Evolutionary conservation across 2,888 invertebrate species (phyloP), one percentile per base, ranked within the genome.

Genomic region (Malacosoma neustria): DNA sequence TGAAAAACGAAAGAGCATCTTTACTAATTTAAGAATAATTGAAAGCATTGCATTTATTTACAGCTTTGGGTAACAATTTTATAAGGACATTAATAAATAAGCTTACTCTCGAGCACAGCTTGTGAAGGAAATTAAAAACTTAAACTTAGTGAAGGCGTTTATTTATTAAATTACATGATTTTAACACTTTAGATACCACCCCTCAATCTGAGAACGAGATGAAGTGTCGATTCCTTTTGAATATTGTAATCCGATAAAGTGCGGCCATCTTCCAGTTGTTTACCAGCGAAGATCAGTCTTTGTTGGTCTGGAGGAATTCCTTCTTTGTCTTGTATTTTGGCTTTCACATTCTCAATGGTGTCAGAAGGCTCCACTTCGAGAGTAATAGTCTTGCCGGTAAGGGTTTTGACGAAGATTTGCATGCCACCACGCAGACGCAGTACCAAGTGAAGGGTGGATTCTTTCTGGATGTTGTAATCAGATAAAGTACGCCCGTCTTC

Each of bases 401-500:
- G 6, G 3, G 11, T 14, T 4, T n/a, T 12, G 7, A 30, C 13
- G n/a, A 30, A 30, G 11, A 14, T 14, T 11, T 30, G 13, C 15
- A 11, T 31, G 30, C 37, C 37, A 12, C 37, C 37, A 2, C 37
- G 37, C 9, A 37, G 33, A n/a, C 37, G 37, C 11, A 37, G 14
- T 3, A 36, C 36, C 3, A 33, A n/a, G 14, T 36, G 36, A 1
- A 36, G 29, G 12, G 35, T 35, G 11, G 35, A 35, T 31, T 35
- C 35, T 2, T 35, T 35, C 9, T 37, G 33, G 29, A 37, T 37
- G 87, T 88, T 6, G 35, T 35, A 35, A 15, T 35, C 35, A 2
- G 35, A 35, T 9, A 90, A 61, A 1, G 89, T 90, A 6, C 89
- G 80, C 0, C 89, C 90, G 76, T 90, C 90, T 70, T 90, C 90